Conservation (phyloP, 2,888 invertebrate species). For the Acanthopleura granulata region DNA sequence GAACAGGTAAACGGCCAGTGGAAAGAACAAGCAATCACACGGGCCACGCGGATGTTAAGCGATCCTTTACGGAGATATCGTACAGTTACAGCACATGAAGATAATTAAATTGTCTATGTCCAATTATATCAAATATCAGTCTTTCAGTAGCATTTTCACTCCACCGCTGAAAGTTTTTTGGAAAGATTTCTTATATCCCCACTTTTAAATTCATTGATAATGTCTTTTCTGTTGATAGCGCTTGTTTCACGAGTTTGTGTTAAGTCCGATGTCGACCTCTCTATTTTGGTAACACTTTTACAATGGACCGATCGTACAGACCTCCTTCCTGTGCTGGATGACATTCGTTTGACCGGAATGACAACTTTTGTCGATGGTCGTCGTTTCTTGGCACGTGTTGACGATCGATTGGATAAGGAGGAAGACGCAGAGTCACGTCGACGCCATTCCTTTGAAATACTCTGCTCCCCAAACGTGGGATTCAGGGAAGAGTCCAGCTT, state of each 20-base stretch:
- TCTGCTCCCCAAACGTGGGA: slow-evolving; percentile 28
- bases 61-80: too few species aligned
- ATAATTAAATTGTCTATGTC: too few species aligned
- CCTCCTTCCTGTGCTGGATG: not conserved
- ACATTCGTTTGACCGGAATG: not conserved
- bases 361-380: not conserved
- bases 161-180: not conserved
- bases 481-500: slow-evolving; percentile 42
- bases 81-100: too few species aligned
- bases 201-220: not conserved
- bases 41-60: too few species aligned
- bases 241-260: not conserved
- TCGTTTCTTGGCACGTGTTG: not conserved
- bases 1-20: too few species aligned
- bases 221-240: not conserved
- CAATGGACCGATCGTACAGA: not conserved
- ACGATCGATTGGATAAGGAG: not conserved
- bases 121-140: too few species aligned
- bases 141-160: not conserved
- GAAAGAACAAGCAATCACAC: too few species aligned
- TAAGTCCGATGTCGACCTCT: not conserved
- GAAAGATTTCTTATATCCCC: not conserved
- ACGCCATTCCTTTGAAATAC: not conserved
- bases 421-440: not conserved
- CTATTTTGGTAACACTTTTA: not conserved